Percentiles rank a stretch among this genome's conserved stretches.
Conservation (phyloP, 2,113 vertebrate species). For the Scomber japonicus region DNA sequence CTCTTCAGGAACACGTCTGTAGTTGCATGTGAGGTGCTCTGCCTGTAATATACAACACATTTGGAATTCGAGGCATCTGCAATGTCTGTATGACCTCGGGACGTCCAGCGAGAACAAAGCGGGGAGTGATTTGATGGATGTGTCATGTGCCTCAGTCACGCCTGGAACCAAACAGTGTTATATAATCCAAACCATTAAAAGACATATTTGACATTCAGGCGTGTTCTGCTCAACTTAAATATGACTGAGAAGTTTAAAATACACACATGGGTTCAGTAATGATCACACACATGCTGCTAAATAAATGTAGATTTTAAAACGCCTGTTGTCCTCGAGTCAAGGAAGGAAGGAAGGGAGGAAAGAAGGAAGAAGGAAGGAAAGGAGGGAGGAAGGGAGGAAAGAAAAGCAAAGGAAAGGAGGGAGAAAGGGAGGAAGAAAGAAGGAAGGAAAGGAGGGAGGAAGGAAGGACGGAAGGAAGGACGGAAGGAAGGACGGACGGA, state of each 20-base stretch:
- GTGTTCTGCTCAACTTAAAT: background rate
- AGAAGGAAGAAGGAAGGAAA: too few species aligned
- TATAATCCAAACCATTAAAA: slow-evolving; percentile 12
- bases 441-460: too few species aligned
- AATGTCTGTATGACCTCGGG: slow-evolving; percentile 33
- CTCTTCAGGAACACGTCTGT: slow-evolving; percentile 36
- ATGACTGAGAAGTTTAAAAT: background rate
- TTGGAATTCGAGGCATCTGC: slow-evolving; percentile 65
- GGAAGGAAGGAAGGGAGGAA: too few species aligned
- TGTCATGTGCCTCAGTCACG: slow-evolving; percentile 5
- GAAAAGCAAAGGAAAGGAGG: too few species aligned
- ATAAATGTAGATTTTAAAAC: too few species aligned
- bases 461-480: too few species aligned
- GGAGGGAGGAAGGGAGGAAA: too few species aligned
- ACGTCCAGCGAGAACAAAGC: slow-evolving; percentile 44
- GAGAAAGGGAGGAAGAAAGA: too few species aligned
- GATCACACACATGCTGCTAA: too few species aligned
- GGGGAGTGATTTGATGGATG: slow-evolving; percentile 30
- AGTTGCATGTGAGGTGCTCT: slow-evolving; percentile 29
- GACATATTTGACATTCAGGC: background rate
- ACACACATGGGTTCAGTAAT: background rate
- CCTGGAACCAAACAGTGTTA: background rate
- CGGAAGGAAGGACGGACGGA: too few species aligned
- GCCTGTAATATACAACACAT: slow-evolving; percentile 53
- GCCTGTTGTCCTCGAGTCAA: too few species aligned